A percentile compares a stretch with the other conserved stretches of the same genome.
Evolutionary conservation across 2,888 invertebrate species (phyloP).

Genomic region (Platerodrilus igneus): DNA sequence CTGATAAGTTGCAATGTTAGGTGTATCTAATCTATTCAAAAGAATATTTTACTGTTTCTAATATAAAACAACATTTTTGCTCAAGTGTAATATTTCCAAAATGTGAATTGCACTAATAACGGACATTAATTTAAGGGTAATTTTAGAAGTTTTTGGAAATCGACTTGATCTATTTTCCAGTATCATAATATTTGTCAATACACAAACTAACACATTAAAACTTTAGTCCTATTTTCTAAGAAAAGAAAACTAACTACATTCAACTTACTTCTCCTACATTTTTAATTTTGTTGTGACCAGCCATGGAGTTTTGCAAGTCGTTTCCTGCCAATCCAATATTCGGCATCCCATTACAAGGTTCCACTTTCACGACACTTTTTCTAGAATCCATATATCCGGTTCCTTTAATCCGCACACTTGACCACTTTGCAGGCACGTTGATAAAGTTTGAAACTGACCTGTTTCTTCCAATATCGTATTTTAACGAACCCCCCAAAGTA

Average conservation of each 20-base stretch:
- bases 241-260: too few relatives aligned
- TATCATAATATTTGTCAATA: too few relatives aligned
- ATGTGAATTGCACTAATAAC: too few relatives aligned
- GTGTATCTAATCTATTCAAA: too few relatives aligned
- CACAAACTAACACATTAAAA: constrained; percentile 6
- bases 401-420: constrained; percentile 60
- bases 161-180: too few relatives aligned
- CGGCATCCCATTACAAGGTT: constrained; percentile 58
- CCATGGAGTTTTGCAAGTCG: constrained; percentile 39
- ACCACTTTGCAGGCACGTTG: constrained; percentile 55
- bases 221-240: too few relatives aligned
- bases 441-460: constrained; percentile 40
- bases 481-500: constrained; percentile 42
- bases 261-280: constrained; percentile 46
- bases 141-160: too few relatives aligned
- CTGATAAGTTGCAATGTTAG: too few relatives aligned
- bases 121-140: too few relatives aligned
- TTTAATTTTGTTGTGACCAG: constrained; percentile 38
- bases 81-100: too few relatives aligned
- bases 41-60: too few relatives aligned
- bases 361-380: constrained; percentile 60
- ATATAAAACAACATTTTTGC: too few relatives aligned
- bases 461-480: constrained; percentile 43
- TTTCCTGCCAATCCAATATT: constrained; percentile 32
- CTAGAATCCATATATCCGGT: constrained; percentile 60